Conservation (phyloP, 2,113 vertebrate genomes). For the Todiramphus chloris region DNA sequence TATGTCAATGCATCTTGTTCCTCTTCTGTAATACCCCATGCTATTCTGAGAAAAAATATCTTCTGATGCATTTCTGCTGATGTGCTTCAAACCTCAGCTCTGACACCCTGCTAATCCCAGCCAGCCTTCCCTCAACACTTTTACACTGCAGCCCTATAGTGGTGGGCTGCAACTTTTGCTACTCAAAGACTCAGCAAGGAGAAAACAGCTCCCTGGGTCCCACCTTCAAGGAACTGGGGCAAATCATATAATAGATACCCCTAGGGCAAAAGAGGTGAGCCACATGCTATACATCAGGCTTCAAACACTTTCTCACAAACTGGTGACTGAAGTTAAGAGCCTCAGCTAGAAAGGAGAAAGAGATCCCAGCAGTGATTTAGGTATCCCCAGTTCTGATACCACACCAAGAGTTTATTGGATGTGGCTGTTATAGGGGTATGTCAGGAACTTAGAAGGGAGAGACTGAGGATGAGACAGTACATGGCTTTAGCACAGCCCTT, state of each 20-base stretch:
- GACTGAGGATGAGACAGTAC: neutral
- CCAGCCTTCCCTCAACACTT: slow-evolving; percentile 22
- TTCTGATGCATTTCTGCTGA: slow-evolving; percentile 54
- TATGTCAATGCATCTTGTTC: slow-evolving; percentile 46
- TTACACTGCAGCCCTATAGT: neutral
- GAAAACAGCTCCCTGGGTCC: neutral
- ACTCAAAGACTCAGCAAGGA: neutral
- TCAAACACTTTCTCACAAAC: neutral
- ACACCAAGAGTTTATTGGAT: neutral
- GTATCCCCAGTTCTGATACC: neutral
- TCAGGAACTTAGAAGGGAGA: neutral
- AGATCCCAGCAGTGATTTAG: neutral
- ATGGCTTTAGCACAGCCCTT: neutral
- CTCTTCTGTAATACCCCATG: slow-evolving; percentile 26
- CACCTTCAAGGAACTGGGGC: neutral
- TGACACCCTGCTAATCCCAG: slow-evolving; percentile 26
- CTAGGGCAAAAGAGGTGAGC: neutral
- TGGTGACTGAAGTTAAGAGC: neutral
- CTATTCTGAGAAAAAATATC: slow-evolving; percentile 43
- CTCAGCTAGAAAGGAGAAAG: neutral
- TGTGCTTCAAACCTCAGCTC: slow-evolving; percentile 23
- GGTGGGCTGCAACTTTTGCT: neutral
- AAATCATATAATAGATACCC: neutral
- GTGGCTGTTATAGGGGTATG: neutral
- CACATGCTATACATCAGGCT: neutral